Evolutionary conservation across 2,797 vertebrate species (phyloP), one percentile per base, ranked within the genome.

Genomic region (Schizothorax lantsangensis): DNA sequence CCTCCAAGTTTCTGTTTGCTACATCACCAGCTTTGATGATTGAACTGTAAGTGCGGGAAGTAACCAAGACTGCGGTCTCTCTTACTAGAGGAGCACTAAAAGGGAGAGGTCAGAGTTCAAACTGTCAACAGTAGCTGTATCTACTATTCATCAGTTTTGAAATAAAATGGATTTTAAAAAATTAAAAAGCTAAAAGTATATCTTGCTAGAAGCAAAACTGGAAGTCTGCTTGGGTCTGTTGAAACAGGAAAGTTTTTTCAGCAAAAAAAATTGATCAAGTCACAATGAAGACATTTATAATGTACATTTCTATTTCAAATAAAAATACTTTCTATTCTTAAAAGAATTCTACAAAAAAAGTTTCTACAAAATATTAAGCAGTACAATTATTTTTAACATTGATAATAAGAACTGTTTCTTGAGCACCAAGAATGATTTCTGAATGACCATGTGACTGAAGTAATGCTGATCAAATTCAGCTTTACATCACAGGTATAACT

Each of bases 1-100:
- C 72, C 64, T 78, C 43, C 52, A 23, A 81, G 49, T 83, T 74
- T 85, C 71, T 66, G 84, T 79, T 75, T 36, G 77, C 88, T 81
- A 86, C 75, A 83, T 79, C 69, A 26, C 19, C 40, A 40, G 36
- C 62, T 81, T 84, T 84, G 71, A 79, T 87, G 80, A 79, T 74
- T 40, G 49, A 88, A 79, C 47, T 38, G 8, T 57, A 86, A 83
- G 79, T 73, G 84, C 47, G n/a, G 23, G 7, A 88, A 54, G 75
- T 10, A 69, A 86, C 66, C 14, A 72, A 86, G 23, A 85, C 69
- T 66, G 47, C n/a, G 4, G 49, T 80, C 62, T 85, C 66, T 54
- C 69, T 85, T 64, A 72, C 36, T 47, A 38, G 40, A 79, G 49
- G 64, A 38, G 45, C 40, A 59, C 9, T 47, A 38, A 59, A 83